phyloP scores from a whole-genome alignment of 2,888 invertebrate species.

The Gymnosoma rotundatum region DNA sequence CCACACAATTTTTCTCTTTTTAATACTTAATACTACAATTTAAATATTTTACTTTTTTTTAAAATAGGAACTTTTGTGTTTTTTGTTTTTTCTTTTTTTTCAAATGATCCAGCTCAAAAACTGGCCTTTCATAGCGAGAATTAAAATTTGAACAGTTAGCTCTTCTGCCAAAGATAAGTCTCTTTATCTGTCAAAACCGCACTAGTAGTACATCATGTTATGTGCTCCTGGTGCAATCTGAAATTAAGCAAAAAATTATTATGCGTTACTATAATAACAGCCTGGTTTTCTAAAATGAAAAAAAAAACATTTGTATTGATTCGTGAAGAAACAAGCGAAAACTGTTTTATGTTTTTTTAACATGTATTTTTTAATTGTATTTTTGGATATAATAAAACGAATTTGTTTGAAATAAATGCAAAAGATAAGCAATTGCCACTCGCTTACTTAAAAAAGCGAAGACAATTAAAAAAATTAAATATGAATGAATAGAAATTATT shows the following conservation, averaged over 20 bases:
- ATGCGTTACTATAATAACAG: too few species aligned
- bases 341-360: too few species aligned
- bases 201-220: neutral
- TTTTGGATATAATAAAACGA: too few species aligned
- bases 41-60: slow-evolving; percentile 51
- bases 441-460: too few species aligned
- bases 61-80: slow-evolving; percentile 62
- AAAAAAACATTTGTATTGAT: too few species aligned
- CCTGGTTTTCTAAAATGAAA: too few species aligned
- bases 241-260: neutral
- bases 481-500: too few species aligned
- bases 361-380: too few species aligned
- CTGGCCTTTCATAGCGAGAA: slow-evolving; percentile 22
- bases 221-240: slow-evolving; percentile 1
- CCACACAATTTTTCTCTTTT: slow-evolving; percentile 41
- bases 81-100: slow-evolving; percentile 22
- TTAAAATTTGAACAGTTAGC: slow-evolving; percentile 27
- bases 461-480: too few species aligned
- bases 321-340: too few species aligned
- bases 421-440: too few species aligned
- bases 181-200: neutral
- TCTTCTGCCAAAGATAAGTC: slow-evolving; percentile 10
- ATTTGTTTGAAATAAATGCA: too few species aligned
- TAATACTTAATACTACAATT: slow-evolving; percentile 52
- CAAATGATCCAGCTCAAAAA: slow-evolving; percentile 32